Evolutionary conservation across 2,113 vertebrate species (phyloP).

Genomic region (Tauraco erythrolophus): DNA sequence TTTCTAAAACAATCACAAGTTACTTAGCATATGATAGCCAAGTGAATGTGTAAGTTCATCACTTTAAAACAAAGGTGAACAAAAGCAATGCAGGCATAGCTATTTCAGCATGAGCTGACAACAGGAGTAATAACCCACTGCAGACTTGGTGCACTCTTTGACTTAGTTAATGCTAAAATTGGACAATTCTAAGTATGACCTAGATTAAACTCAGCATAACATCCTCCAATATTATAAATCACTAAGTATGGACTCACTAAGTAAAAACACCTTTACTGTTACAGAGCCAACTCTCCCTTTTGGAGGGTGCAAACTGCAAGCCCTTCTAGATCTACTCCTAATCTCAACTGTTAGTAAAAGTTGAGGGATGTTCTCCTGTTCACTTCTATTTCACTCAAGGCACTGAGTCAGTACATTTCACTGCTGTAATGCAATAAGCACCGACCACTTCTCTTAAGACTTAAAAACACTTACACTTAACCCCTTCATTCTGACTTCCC

Average conservation of each 20-base stretch:
- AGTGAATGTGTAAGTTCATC: not conserved
- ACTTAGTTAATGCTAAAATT: not conserved
- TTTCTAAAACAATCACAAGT: not conserved
- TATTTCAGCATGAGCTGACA: not conserved
- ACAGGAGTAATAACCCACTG: not conserved
- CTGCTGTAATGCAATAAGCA: not conserved
- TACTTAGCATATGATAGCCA: not conserved
- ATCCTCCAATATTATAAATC: not conserved
- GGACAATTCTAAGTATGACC: not conserved
- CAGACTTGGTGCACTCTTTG: not conserved
- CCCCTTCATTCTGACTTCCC: not conserved
- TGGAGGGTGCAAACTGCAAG: not conserved
- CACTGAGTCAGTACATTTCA: not conserved
- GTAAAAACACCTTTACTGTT: not conserved
- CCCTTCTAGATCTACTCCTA: not conserved
- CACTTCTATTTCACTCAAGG: not conserved
- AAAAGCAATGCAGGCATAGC: not conserved
- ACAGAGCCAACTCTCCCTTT: not conserved
- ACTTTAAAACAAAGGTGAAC: not conserved
- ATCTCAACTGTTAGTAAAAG: not conserved
- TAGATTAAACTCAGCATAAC: not conserved
- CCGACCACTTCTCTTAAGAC: not conserved
- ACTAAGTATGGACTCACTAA: not conserved
- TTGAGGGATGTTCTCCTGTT: not conserved
- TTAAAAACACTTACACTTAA: not conserved